Conservation (phyloP, 2,888 invertebrate genomes). For the Hetaerina titia region DNA sequence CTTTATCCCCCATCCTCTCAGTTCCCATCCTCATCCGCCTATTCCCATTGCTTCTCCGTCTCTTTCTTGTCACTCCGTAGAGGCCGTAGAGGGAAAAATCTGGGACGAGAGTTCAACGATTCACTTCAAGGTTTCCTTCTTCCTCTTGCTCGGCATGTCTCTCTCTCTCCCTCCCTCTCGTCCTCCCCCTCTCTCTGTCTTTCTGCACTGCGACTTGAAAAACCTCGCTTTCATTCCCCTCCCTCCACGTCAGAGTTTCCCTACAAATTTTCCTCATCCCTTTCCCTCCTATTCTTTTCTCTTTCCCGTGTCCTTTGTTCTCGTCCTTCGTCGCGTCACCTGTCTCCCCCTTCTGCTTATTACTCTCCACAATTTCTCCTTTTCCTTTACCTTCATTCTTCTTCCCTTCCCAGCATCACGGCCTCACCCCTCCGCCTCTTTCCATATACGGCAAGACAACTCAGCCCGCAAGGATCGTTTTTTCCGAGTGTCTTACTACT, state of each 20-base stretch:
- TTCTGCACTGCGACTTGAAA: neutral
- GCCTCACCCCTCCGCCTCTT: neutral
- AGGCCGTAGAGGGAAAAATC: conserved; percentile 50
- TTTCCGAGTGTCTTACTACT: neutral
- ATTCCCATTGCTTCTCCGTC: neutral
- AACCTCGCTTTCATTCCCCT: neutral
- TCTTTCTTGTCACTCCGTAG: conserved; percentile 3
- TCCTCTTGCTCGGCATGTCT: conserved; percentile 36
- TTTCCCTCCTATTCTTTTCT: neutral
- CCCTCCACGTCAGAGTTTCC: neutral
- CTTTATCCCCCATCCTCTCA: neutral
- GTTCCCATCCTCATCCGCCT: neutral
- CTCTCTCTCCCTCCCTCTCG: neutral
- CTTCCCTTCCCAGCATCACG: neutral
- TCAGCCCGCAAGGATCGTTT: neutral
- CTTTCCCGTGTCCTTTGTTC: neutral
- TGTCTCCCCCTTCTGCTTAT: neutral
- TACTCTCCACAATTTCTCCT: neutral
- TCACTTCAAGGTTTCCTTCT: conserved; percentile 66
- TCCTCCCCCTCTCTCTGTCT: neutral
- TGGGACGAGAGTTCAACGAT: conserved; percentile 63
- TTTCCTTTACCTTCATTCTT: neutral
- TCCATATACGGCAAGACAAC: conserved; percentile 48
- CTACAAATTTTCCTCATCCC: no score
- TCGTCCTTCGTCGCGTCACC: neutral